Evolutionary conservation across 2,113 vertebrate genomes (phyloP).

Genomic region (cattle (Bos taurus)): DNA sequence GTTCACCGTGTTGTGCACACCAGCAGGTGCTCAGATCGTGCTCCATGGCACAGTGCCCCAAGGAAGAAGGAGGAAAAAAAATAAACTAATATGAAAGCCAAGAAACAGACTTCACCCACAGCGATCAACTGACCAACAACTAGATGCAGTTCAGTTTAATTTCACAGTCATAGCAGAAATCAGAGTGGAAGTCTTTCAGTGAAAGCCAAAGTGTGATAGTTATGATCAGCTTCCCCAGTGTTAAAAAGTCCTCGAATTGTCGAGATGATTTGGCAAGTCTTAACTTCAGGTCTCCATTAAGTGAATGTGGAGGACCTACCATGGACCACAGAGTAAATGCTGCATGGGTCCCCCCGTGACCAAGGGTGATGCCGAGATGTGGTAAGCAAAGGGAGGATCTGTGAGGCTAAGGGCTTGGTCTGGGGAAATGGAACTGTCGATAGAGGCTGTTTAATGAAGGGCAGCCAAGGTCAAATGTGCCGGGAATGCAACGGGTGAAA

Average conservation of each 20-base stretch:
- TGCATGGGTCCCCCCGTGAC: rapidly evolving
- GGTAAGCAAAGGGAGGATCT: not conserved
- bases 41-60: not conserved
- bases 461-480: not conserved
- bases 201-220: not conserved
- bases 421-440: not conserved
- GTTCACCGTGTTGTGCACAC: not conserved
- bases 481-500: not conserved
- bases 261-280: not conserved
- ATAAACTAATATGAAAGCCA: not conserved
- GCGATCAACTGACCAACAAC: not conserved
- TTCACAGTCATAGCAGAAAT: not conserved
- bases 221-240: rapidly evolving
- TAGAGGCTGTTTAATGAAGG: not conserved
- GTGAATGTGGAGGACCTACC: rapidly evolving
- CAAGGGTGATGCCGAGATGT: not conserved
- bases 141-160: not conserved
- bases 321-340: not conserved
- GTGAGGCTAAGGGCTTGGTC: not conserved
- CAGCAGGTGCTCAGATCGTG: constrained; percentile 1
- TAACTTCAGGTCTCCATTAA: not conserved
- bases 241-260: not conserved
- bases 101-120: not conserved
- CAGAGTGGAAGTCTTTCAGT: not conserved
- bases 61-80: not conserved